Base-by-base conservation (phyloP, 1,140 invertebrate genomes). In the Leptopilina boulardi region DNA sequence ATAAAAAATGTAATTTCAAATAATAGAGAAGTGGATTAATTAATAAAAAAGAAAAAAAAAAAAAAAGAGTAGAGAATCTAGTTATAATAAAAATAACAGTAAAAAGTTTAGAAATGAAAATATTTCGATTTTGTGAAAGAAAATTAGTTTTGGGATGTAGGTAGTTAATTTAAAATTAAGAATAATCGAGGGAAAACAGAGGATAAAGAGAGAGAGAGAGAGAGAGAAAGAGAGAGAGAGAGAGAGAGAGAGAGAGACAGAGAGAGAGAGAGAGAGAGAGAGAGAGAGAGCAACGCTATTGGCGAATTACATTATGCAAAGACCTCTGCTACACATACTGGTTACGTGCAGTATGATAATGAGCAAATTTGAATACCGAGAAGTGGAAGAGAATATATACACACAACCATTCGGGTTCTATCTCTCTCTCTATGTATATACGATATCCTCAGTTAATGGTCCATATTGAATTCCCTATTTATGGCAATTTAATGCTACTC, bases 251-350 rank as follows among this genome's bases (percentile, higher is more conserved):
- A 9, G 5, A 38, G 34, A 38, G 34, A 38, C 2, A 30, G 26
- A 30, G 44, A 47, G 44, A 47, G 44, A 15, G 13, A 51, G 8
- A 9, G 5, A 38, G 34, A 38, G 34, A 38, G 26, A 30, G 26
- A 30, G 44, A 47, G 44, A 47, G 44, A 15, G 13, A 51, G 47
- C 47, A 51, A 18, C 47, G n/a, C 47, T 51, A 51, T 51, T 51
- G 47, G 47, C 47, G 34, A 51, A 51, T 51, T 51, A 51, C 47
- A 51, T 51, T 51, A 51, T 51, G 47, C 47, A 51, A 51, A 51
- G 47, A 51, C 47, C 47, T 47, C 42, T 51, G 47, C 47, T 51
- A 51, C 47, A 51, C 47, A 51, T 18, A 51, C 47, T 51, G 47
- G 47, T 51, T 51, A 51, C 47, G 47, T 18, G 15, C 47, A 51